Evolutionary conservation across 2,113 vertebrate genomes (phyloP).

Genomic region (Poecile atricapillus): DNA sequence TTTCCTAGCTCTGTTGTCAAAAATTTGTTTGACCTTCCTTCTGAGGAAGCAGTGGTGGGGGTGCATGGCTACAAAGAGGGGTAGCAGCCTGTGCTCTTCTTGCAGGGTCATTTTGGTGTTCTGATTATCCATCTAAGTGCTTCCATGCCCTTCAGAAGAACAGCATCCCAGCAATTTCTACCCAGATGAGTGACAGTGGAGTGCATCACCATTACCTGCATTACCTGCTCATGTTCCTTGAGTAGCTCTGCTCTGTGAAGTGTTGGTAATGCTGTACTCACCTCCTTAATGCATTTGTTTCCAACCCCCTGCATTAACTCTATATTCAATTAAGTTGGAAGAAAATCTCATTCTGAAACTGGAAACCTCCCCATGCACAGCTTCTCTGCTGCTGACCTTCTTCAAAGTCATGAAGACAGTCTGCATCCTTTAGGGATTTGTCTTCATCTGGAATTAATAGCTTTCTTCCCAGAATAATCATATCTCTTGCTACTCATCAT

Average conservation of each 20-base stretch:
- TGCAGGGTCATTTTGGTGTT: not conserved
- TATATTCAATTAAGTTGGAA: slow-evolving; percentile 2
- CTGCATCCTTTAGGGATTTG: not conserved
- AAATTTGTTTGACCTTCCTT: not conserved
- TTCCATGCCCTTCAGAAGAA: not conserved
- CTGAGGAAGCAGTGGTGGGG: not conserved
- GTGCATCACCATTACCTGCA: not conserved
- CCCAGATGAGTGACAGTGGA: not conserved
- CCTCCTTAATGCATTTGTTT: not conserved
- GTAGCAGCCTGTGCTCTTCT: not conserved
- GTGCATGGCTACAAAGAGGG: not conserved
- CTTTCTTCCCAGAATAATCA: not conserved
- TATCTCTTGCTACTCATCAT: not conserved
- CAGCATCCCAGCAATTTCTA: not conserved
- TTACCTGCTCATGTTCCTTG: not conserved
- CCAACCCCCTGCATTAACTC: not conserved
- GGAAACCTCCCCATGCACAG: not conserved
- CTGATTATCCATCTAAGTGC: not conserved
- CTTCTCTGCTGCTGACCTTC: slow-evolving; percentile 15
- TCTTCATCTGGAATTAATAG: slow-evolving; percentile 9
- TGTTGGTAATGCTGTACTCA: not conserved
- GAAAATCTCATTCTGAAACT: slow-evolving; percentile 20
- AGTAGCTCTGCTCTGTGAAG: not conserved
- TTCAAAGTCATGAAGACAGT: not conserved
- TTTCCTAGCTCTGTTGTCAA: not conserved